Percentiles rank a stretch among this genome's conserved stretches.
Evolutionary conservation across 53 echinoderm and acorn worm genomes (phyloP).

Genomic region (Stichopus horrens): DNA sequence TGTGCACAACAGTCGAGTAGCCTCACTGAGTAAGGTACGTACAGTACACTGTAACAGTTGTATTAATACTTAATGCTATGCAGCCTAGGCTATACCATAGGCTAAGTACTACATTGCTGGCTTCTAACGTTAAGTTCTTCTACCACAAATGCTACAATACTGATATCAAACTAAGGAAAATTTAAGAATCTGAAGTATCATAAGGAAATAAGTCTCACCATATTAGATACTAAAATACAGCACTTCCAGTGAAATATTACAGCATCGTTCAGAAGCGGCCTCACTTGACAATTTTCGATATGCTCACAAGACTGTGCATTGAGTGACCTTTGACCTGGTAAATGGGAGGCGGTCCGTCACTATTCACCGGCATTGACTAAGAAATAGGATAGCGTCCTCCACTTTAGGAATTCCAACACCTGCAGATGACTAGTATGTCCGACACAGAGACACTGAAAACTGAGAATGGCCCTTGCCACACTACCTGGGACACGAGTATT

Average conservation of each 20-base stretch:
- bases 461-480: too few relatives aligned
- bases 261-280: neutral
- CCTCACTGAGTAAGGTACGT: too few relatives aligned
- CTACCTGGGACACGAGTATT: neutral
- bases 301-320: neutral
- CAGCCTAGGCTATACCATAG: neutral
- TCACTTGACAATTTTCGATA: neutral
- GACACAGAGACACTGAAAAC: neutral
- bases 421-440: neutral
- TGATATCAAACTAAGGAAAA: neutral
- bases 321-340: neutral
- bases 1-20: too few relatives aligned
- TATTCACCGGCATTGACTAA: neutral
- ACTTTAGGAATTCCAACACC: neutral
- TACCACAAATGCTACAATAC: neutral
- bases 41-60: too few relatives aligned
- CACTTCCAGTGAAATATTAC: neutral
- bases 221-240: neutral
- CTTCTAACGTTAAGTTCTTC: neutral
- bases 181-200: neutral
- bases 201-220: neutral
- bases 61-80: neutral
- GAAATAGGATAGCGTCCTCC: neutral
- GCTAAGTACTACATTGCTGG: neutral
- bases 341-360: neutral